Conservation (phyloP, 1,140 invertebrate species). For the Eupeodes corollae region DNA sequence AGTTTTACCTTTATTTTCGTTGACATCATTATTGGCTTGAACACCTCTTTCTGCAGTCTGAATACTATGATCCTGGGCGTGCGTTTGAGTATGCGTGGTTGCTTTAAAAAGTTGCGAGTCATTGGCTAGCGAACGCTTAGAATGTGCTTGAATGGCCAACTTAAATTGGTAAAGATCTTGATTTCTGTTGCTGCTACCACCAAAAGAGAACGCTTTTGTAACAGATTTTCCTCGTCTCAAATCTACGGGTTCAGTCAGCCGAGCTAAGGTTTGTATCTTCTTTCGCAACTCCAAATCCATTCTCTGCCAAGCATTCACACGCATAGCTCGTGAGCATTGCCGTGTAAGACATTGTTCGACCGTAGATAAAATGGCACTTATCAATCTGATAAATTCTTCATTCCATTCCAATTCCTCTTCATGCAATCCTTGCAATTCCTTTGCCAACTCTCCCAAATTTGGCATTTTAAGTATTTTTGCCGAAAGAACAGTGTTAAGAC, state of each 20-base stretch:
- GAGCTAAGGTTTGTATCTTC: constrained; percentile 48
- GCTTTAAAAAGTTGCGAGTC: constrained; percentile 31
- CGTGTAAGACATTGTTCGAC: constrained; percentile 52
- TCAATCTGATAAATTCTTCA: constrained; percentile 32
- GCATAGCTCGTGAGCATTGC: constrained; percentile 48
- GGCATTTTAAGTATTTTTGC: constrained; percentile 34
- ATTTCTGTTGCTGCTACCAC: constrained; percentile 35
- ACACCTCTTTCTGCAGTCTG: constrained; percentile 30
- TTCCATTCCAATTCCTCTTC: constrained; percentile 37
- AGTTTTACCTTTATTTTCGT: constrained; percentile 17
- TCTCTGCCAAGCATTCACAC: constrained; percentile 50
- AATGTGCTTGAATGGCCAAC: constrained; percentile 45
- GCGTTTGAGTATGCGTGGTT: constrained; percentile 17
- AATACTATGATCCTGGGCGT: constrained; percentile 15
- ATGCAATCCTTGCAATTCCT: constrained; percentile 27
- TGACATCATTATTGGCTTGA: constrained; percentile 24
- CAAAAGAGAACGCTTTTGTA: constrained; percentile 27
- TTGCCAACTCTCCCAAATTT: constrained; percentile 26
- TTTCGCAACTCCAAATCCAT: constrained; percentile 49
- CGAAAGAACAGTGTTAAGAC: constrained; percentile 28
- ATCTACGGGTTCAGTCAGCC: constrained; percentile 37
- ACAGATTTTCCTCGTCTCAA: constrained; percentile 23
- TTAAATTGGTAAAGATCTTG: constrained; percentile 47
- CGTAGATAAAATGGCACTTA: constrained; percentile 37
- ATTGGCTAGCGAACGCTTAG: constrained; percentile 27